Conservation (phyloP, 2,113 vertebrate species). For the Bolborhynchus lineola region DNA sequence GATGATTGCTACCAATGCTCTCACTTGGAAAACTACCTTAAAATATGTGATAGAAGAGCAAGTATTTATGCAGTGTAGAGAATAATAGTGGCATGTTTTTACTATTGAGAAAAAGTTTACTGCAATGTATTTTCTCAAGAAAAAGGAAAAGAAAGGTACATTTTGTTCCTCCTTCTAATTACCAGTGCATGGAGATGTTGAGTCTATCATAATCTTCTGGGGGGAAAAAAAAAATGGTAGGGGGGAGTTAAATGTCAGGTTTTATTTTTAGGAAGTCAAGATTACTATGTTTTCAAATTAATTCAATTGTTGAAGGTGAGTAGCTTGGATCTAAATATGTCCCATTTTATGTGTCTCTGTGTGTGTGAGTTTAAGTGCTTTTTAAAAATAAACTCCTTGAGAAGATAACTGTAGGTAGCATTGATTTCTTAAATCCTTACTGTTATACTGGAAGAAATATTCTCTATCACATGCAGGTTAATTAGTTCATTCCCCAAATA, state of each 20-base stretch:
- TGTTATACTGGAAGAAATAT: neutral
- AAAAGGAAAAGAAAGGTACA: neutral
- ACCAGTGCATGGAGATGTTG: neutral
- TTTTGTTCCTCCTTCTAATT: neutral
- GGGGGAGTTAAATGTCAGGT: neutral
- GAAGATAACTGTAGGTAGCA: neutral
- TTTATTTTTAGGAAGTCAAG: neutral
- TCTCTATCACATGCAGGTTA: neutral
- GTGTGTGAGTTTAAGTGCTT: fast-evolving
- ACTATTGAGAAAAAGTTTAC: neutral
- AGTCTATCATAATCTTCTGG: neutral
- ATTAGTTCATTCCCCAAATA: neutral
- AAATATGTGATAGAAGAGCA: neutral
- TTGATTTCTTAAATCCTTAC: neutral
- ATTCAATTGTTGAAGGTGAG: neutral
- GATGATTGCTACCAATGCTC: neutral
- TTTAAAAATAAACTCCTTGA: neutral
- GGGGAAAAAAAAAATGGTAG: fast-evolving
- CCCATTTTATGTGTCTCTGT: neutral
- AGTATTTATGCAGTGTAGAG: neutral
- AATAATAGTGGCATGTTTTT: neutral
- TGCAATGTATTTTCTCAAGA: neutral
- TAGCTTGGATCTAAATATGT: neutral
- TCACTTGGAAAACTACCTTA: neutral
- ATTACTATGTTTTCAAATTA: neutral